Conservation (phyloP, 2,113 vertebrate genomes). For the Leptobrachium ailaonicum region DNA sequence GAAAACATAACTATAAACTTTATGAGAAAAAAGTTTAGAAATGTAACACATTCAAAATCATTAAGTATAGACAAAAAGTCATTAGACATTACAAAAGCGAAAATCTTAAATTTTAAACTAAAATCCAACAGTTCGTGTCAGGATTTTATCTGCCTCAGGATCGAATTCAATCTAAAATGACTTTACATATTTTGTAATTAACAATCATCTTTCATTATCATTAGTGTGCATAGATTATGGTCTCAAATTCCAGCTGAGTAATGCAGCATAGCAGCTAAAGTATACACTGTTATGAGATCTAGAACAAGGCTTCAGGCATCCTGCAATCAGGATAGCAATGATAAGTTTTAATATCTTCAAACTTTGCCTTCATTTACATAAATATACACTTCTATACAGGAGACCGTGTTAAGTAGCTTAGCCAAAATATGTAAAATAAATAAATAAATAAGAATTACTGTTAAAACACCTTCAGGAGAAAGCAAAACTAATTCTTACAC, state of each 20-base stretch:
- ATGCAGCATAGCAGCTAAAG: slow-evolving; percentile 34
- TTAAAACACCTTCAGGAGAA: background rate
- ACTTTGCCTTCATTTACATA: slow-evolving; percentile 40
- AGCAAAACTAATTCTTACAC: background rate
- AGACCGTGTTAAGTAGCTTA: slow-evolving; percentile 12
- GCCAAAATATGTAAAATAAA: slow-evolving; percentile 14
- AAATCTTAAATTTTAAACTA: slow-evolving; percentile 13
- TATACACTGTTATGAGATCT: slow-evolving; percentile 33
- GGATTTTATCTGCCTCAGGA: slow-evolving; percentile 36
- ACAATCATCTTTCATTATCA: slow-evolving; percentile 46
- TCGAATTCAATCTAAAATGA: slow-evolving; percentile 40
- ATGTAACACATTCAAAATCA: slow-evolving; percentile 15
- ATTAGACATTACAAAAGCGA: background rate
- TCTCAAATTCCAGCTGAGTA: slow-evolving; percentile 38
- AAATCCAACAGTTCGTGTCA: slow-evolving; percentile 6
- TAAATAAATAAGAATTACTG: background rate
- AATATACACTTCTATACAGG: slow-evolving; percentile 24
- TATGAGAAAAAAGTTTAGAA: background rate
- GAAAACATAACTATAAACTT: too few relatives aligned
- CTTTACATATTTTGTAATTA: slow-evolving; percentile 46
- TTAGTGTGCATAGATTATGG: slow-evolving; percentile 40
- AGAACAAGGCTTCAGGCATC: slow-evolving; percentile 39
- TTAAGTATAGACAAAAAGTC: background rate
- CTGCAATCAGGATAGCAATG: slow-evolving; percentile 16
- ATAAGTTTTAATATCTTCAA: slow-evolving; percentile 36